phyloP scores from a whole-genome alignment of 2,113 vertebrate genomes.

The Centropus bengalensis region DNA sequence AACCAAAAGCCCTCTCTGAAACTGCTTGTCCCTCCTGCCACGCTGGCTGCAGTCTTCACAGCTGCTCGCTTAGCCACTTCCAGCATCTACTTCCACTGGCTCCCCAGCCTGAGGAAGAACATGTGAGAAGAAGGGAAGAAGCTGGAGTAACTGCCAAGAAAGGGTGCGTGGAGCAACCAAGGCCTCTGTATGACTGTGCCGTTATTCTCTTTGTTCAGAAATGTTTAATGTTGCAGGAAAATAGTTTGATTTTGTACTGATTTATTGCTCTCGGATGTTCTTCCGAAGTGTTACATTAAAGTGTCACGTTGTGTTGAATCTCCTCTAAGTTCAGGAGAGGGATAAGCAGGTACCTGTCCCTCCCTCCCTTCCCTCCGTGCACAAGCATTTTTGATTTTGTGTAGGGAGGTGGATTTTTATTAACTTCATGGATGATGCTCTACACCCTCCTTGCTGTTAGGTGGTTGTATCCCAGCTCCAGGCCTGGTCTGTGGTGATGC shows the following conservation, averaged over 20 bases:
- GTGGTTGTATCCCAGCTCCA: not conserved
- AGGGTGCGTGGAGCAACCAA: not conserved
- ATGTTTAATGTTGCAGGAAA: not conserved
- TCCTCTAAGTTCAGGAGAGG: not conserved
- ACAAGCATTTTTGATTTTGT: not conserved
- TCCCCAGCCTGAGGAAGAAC: conserved; percentile 29
- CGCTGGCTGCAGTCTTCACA: conserved; percentile 60
- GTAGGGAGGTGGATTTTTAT: not conserved
- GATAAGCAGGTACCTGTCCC: not conserved
- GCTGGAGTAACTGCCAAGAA: not conserved
- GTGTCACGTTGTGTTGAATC: not conserved
- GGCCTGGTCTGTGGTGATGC: not conserved
- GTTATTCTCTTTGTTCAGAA: not conserved
- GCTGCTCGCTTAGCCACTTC: conserved; percentile 64
- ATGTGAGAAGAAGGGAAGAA: not conserved
- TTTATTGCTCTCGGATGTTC: not conserved
- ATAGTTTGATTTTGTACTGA: not conserved
- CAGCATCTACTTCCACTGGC: conserved; percentile 60
- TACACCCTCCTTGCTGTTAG: not conserved
- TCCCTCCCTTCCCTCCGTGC: not conserved
- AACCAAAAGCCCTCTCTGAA: conserved; percentile 28
- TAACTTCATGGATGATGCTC: not conserved
- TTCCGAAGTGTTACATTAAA: too few species aligned
- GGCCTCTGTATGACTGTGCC: not conserved
- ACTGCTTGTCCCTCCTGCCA: conserved; percentile 64